These are phyloP conservation scores for Sminthopsis crassicaudata DNA, from an alignment of 2,113 vertebrate genomes.

Conservation along the genomic window DNA sequence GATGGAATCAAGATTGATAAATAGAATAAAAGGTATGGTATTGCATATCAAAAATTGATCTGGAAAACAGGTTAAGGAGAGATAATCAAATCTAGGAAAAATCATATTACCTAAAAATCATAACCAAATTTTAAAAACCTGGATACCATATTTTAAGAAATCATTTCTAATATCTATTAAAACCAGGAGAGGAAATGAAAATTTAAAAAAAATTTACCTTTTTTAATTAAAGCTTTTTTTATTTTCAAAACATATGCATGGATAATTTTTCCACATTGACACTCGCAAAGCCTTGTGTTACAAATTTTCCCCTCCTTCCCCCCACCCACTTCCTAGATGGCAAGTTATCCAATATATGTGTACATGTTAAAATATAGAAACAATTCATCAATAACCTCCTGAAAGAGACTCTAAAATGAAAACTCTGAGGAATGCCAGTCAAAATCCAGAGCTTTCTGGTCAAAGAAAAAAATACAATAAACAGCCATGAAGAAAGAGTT, in stretches of 20 bases:
- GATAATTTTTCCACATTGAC: too few species aligned
- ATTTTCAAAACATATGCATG: too few species aligned
- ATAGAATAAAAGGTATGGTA: neutral
- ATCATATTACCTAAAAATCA: neutral
- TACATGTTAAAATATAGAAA: too few species aligned
- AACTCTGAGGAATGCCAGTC: neutral
- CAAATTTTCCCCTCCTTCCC: too few species aligned
- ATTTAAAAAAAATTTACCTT: neutral
- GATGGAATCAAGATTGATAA: neutral
- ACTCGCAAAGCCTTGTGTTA: too few species aligned
- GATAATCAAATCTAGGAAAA: neutral
- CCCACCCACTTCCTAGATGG: too few species aligned
- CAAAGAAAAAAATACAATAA: neutral
- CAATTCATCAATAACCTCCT: neutral
- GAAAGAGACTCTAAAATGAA: neutral
- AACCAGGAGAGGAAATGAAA: neutral
- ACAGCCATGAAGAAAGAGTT: neutral
- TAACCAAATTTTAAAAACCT: neutral
- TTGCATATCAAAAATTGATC: neutral
- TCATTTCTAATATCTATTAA: neutral
- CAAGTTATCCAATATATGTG: too few species aligned
- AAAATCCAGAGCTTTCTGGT: neutral
- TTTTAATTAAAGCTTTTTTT: too few species aligned
- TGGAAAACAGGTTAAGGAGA: neutral
- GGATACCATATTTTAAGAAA: neutral